Evolutionary conservation across 2,888 invertebrate genomes (phyloP).

Genomic region (Sphaerophoria taeniata): DNA sequence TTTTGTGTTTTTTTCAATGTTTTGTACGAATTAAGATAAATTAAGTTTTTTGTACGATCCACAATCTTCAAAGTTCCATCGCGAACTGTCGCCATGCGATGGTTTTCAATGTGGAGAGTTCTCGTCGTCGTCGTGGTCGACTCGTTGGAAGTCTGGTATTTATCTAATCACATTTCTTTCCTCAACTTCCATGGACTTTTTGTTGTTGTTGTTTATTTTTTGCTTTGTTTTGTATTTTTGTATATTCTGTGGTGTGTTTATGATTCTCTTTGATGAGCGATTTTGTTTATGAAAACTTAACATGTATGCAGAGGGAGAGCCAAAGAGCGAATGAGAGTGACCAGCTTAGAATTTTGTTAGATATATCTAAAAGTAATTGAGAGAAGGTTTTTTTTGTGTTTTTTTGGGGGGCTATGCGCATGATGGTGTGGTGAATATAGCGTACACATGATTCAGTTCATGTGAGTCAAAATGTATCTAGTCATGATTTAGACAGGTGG

Average conservation of each 20-base stretch:
- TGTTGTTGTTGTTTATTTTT: too few relatives aligned
- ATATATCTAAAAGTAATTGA: neutral
- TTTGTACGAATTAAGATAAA: constrained; percentile 52
- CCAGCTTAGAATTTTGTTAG: too few relatives aligned
- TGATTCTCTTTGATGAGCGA: constrained; percentile 55
- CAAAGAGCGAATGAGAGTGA: constrained; percentile 11
- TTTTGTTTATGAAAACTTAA: constrained; percentile 49
- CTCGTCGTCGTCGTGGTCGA: constrained; percentile 39
- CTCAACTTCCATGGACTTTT: constrained; percentile 65
- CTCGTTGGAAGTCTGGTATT: constrained; percentile 72
- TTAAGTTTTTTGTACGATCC: constrained; percentile 77
- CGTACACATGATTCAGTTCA: neutral
- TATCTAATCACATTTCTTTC: constrained; percentile 72
- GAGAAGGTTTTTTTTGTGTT: neutral
- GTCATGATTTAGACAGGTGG: constrained; percentile 37
- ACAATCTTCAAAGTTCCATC: constrained; percentile 82
- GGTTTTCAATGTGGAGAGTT: constrained; percentile 66
- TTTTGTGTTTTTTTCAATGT: constrained; percentile 20
- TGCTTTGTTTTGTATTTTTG: constrained; percentile 22
- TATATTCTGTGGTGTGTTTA: constrained; percentile 7
- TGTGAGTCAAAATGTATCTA: constrained; percentile 3
- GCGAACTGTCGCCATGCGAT: constrained; percentile 78
- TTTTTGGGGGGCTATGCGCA: constrained; percentile 19
- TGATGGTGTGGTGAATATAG: constrained; percentile 30
- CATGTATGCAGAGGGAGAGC: constrained; percentile 22